Evolutionary conservation across 1,140 invertebrate species (phyloP).

Genomic region (Daktulosphaira vitifoliae): DNA sequence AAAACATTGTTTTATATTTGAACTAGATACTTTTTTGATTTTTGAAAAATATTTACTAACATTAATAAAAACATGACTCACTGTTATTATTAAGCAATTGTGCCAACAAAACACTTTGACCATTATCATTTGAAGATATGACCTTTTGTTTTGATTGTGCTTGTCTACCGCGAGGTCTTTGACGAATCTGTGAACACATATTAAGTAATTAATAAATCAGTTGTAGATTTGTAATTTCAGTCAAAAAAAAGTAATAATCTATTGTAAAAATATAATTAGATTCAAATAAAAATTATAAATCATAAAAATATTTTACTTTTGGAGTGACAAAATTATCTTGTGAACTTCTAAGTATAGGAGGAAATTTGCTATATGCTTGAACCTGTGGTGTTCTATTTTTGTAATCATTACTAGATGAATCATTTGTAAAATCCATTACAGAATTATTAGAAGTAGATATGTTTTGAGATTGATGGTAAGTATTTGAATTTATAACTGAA

Average conservation of each 20-base stretch:
- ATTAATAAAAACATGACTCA: too few relatives aligned
- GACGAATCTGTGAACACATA: conserved; percentile 20
- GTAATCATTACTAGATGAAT: conserved; percentile 6
- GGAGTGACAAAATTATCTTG: conserved; percentile 19
- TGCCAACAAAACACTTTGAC: conserved; percentile 23
- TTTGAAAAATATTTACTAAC: too few relatives aligned
- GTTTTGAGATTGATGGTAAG: conserved; percentile 11
- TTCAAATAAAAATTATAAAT: too few relatives aligned
- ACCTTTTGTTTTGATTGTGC: conserved; percentile 12
- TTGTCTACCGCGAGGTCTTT: conserved; percentile 11
- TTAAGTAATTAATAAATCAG: too few relatives aligned
- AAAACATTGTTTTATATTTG: too few relatives aligned
- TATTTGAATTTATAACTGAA: conserved; percentile 10
- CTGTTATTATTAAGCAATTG: background rate
- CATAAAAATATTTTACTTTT: conserved; percentile 4
- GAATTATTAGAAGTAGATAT: background rate
- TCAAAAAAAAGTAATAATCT: too few relatives aligned
- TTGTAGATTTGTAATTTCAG: too few relatives aligned
- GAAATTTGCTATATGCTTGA: conserved; percentile 28
- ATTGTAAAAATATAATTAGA: too few relatives aligned
- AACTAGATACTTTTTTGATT: too few relatives aligned
- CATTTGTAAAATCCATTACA: conserved; percentile 13
- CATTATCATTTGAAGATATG: conserved; percentile 19
- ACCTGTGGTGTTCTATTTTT: conserved; percentile 21
- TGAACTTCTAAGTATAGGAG: background rate